These are phyloP conservation scores for Centropyge bicolor DNA, from an alignment of 2,797 vertebrate genomes.

Conservation along the genomic window DNA sequence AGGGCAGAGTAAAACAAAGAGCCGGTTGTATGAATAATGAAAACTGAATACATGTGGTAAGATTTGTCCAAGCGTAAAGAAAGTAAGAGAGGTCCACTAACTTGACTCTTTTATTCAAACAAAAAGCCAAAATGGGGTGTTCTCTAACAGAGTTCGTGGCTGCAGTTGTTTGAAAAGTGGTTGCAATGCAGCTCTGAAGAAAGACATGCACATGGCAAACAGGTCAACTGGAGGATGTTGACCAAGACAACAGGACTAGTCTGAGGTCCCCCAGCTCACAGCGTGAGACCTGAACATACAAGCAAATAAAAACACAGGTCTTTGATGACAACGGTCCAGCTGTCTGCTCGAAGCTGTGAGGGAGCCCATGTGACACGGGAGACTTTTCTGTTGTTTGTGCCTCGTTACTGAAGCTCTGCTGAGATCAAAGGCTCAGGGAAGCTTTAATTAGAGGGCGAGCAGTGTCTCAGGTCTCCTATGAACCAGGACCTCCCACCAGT, in stretches of 20 bases:
- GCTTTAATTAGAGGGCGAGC: conserved; percentile 80
- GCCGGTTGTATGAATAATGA: conserved; percentile 79
- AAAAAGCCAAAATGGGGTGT: background rate
- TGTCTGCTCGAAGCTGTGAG: conserved; percentile 61
- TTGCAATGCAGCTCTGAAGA: conserved; percentile 15
- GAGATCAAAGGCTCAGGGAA: conserved; percentile 79
- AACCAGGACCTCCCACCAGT: conserved; percentile 72
- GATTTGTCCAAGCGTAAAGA: conserved; percentile 62
- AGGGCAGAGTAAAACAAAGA: conserved; percentile 72
- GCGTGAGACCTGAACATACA: conserved; percentile 53
- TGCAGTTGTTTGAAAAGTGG: conserved; percentile 12
- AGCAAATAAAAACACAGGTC: conserved; percentile 65
- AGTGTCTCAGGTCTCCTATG: conserved; percentile 68
- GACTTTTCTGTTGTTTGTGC: conserved; percentile 72
- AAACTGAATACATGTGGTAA: conserved; percentile 73
- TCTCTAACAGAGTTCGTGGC: conserved; percentile 12
- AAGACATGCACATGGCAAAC: conserved; percentile 43
- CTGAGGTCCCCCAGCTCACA: conserved; percentile 42
- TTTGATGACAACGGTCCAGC: conserved; percentile 79
- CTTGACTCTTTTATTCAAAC: conserved; percentile 6
- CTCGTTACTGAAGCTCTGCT: conserved; percentile 73
- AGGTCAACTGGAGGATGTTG: conserved; percentile 51
- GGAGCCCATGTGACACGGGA: conserved; percentile 57
- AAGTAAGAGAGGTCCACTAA: conserved; percentile 10
- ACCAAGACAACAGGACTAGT: conserved; percentile 33